phyloP scores from a whole-genome alignment of 2,113 vertebrate genomes.

The human region GRCh38 chr16:27078501-27079000 shows the following conservation, averaged over 20 bases:
- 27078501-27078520: not conserved
- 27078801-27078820: not conserved
- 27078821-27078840: not conserved
- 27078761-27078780: not conserved
- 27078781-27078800: too few relatives aligned
- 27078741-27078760: not conserved
- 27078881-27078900: not conserved
- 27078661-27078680: not conserved
- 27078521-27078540: too few relatives aligned
- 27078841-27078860: not conserved
- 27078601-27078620: not conserved
- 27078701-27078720: not conserved
- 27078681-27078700: not conserved
- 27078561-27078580: not conserved
- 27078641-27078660: not conserved
- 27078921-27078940: too few relatives aligned
- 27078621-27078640: not conserved
- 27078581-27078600: not conserved
- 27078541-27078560: not conserved
- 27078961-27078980: not conserved
- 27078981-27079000: not conserved
- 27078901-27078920: not conserved
- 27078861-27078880: not conserved
- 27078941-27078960: not conserved
- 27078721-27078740: not conserved